Evolutionary conservation across 2,113 vertebrate species (phyloP).

Genomic region (Montifringilla adamsi): DNA sequence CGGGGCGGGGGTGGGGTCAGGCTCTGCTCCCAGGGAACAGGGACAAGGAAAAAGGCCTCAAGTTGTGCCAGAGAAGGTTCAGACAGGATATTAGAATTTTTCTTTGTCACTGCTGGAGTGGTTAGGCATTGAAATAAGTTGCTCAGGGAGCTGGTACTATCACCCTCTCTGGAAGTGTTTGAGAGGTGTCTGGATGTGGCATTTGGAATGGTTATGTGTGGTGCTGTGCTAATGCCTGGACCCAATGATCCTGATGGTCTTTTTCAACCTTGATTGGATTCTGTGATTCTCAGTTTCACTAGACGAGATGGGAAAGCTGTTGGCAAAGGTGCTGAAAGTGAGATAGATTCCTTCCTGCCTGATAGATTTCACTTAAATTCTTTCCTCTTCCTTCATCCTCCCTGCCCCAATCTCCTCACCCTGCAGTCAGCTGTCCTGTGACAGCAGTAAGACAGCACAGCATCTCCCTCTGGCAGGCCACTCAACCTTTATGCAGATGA

Average conservation of each 20-base stretch:
- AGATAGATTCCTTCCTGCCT: not conserved
- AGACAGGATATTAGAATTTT: not conserved
- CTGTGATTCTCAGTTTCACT: not conserved
- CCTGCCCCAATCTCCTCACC: not conserved
- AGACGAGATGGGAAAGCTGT: not conserved
- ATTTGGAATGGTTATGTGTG: no score
- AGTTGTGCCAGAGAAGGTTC: not conserved
- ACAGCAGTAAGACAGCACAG: fast-evolving
- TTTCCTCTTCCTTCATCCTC: not conserved
- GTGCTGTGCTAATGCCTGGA: not conserved
- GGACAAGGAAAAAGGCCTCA: not conserved
- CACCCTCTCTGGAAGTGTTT: not conserved
- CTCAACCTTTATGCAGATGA: not conserved
- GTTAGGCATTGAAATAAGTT: not conserved
- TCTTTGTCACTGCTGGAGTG: not conserved
- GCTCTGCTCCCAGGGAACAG: not conserved
- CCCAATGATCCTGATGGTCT: not conserved
- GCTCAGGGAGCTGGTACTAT: not conserved
- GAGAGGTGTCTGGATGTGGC: not conserved
- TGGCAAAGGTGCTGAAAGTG: not conserved
- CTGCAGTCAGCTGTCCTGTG: not conserved
- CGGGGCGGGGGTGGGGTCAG: fast-evolving
- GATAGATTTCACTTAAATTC: not conserved
- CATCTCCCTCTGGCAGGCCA: not conserved
- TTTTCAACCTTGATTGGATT: not conserved